Evolutionary conservation across 64 coral and sea anemone genomes (phyloP).

Genomic region (Acropora yongei): DNA sequence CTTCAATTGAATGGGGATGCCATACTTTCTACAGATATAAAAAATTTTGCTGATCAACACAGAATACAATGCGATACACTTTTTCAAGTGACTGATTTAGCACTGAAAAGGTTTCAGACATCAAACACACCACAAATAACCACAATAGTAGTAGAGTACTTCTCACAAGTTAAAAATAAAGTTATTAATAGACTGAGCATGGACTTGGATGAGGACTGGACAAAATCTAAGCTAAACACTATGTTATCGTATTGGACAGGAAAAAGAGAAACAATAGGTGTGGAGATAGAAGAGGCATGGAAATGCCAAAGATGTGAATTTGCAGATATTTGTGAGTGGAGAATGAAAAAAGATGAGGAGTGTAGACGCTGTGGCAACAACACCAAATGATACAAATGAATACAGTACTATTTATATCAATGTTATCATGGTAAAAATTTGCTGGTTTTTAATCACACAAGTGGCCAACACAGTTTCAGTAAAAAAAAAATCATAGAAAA

Average conservation of each 20-base stretch:
- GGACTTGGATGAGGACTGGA: slow-evolving; percentile 62
- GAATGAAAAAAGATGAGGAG: slow-evolving; percentile 69
- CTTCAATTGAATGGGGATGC: slow-evolving; percentile 45
- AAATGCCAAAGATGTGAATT: slow-evolving; percentile 75
- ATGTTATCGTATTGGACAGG: slow-evolving; percentile 78
- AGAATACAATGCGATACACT: slow-evolving; percentile 39
- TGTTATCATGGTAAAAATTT: background rate
- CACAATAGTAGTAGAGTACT: slow-evolving; percentile 56
- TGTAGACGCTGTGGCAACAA: slow-evolving; percentile 40
- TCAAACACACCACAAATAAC: slow-evolving; percentile 33
- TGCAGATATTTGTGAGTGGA: slow-evolving; percentile 65
- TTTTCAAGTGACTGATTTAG: slow-evolving; percentile 48
- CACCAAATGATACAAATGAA: background rate
- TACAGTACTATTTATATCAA: background rate
- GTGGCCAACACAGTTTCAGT: too few relatives aligned
- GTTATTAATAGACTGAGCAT: slow-evolving; percentile 46
- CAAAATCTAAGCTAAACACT: slow-evolving; percentile 40
- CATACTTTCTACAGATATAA: slow-evolving; percentile 49
- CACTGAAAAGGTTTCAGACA: slow-evolving; percentile 41
- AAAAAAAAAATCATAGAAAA: background rate
- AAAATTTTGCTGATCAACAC: slow-evolving; percentile 50
- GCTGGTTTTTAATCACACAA: too few relatives aligned
- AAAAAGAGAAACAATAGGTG: slow-evolving; percentile 45
- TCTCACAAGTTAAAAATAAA: slow-evolving; percentile 34
- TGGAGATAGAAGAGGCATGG: slow-evolving; percentile 84